These are phyloP conservation scores for Xenops minutus DNA, from an alignment of 2,797 vertebrate species.

Conservation along the genomic window DNA sequence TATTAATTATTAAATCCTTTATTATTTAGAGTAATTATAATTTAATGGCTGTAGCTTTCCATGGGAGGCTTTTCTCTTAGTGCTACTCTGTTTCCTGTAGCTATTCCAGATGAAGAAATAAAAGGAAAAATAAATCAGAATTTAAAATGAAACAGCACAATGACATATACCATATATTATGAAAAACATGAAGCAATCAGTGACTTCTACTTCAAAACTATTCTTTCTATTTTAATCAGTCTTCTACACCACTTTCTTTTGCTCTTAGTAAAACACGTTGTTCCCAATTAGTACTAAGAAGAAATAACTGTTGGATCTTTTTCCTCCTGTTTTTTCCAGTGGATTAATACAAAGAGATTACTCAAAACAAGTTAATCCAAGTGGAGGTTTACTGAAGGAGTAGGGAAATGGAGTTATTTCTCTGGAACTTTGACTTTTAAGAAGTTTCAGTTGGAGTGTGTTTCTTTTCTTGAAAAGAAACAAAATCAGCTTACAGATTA, in stretches of 20 bases:
- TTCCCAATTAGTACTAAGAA: not conserved
- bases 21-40: constrained; percentile 52
- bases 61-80: not conserved
- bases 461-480: not conserved
- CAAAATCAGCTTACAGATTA: not conserved
- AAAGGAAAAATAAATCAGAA: not conserved
- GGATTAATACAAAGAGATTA: not conserved
- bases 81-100: not conserved
- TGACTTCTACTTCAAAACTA: not conserved
- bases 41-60: constrained; percentile 40
- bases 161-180: not conserved
- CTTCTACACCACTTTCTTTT: not conserved
- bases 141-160: not conserved
- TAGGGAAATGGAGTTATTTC: not conserved
- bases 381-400: not conserved
- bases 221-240: not conserved
- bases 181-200: not conserved
- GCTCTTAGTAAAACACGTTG: not conserved
- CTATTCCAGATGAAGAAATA: not conserved
- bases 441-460: not conserved
- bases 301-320: not conserved
- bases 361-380: not conserved
- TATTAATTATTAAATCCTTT: constrained; percentile 48
- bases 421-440: not conserved
- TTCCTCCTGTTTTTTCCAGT: not conserved